These are phyloP conservation scores for Chymomyza costata DNA, from an alignment of 1,140 invertebrate species.

Conservation along the genomic window DNA sequence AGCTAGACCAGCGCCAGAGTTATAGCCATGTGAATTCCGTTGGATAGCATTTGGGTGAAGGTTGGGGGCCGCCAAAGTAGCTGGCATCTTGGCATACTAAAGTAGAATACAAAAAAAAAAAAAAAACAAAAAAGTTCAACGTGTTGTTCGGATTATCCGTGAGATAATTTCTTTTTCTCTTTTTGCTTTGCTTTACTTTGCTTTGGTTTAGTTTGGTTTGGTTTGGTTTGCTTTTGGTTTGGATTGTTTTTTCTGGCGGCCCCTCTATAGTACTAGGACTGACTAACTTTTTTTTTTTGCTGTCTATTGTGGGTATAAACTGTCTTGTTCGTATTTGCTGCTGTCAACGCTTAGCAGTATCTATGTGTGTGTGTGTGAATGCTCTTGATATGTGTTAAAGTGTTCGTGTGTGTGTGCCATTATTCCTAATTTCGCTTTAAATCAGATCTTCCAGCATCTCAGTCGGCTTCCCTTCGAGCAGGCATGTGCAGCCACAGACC, in stretches of 20 bases:
- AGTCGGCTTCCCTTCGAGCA: no score
- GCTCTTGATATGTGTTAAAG: constrained; percentile 10
- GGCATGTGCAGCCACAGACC: no score
- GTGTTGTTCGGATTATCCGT: constrained; percentile 71
- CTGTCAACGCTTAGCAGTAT: constrained; percentile 53
- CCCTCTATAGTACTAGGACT: constrained; percentile 2
- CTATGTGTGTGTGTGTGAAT: constrained; percentile 8
- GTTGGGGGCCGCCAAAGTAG: no score
- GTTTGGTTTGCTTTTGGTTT: not conserved
- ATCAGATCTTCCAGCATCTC: constrained; percentile 63
- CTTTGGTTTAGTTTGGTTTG: constrained; percentile 1
- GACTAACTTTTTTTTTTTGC: constrained; percentile 4
- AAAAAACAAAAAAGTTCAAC: constrained; percentile 40
- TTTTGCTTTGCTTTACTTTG: constrained; percentile 1
- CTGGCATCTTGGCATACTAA: no score
- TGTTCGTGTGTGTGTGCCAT: constrained; percentile 53
- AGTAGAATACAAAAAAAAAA: no score
- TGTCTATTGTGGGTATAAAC: constrained; percentile 41
- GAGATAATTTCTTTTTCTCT: constrained; percentile 63
- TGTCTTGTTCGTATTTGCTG: constrained; percentile 71
- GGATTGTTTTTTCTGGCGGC: not conserved
- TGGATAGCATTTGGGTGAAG: no score
- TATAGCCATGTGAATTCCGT: no score
- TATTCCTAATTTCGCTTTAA: constrained; percentile 74
- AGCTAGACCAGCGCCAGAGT: no score